phyloP scores from a whole-genome alignment of 2,113 vertebrate genomes.

The Psammodynastes pulverulentus region DNA sequence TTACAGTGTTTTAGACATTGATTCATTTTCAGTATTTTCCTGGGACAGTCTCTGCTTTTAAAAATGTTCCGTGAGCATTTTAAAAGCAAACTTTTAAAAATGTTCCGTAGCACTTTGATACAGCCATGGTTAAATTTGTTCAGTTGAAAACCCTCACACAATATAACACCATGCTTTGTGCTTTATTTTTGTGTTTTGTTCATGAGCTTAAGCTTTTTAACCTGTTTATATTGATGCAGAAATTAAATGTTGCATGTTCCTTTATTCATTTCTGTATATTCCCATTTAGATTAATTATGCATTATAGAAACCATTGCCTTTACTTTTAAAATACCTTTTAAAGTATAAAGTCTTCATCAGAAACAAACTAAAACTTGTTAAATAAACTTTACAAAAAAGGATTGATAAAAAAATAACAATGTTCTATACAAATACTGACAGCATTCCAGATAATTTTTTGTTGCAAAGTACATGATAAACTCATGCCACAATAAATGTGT shows the following conservation, averaged over 20 bases:
- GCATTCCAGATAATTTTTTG: background rate
- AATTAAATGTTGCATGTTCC: slow-evolving; percentile 22
- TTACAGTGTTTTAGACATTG: background rate
- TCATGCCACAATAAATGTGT: background rate
- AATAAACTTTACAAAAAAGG: background rate
- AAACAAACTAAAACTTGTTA: background rate
- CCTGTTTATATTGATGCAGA: slow-evolving; percentile 28
- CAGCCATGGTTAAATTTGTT: slow-evolving; percentile 5
- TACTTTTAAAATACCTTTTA: slow-evolving; percentile 10
- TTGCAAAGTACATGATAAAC: background rate
- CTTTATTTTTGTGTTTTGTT: slow-evolving; percentile 43
- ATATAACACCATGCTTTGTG: slow-evolving; percentile 19
- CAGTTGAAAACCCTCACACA: background rate
- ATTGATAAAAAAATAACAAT: background rate
- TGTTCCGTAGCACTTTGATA: background rate
- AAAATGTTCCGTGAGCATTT: slow-evolving; percentile 7
- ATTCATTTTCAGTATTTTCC: background rate
- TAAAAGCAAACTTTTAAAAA: background rate
- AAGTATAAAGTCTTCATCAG: background rate
- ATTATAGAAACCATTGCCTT: slow-evolving; percentile 35
- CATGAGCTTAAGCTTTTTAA: slow-evolving; percentile 33
- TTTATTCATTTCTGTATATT: slow-evolving; percentile 25
- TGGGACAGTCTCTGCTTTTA: background rate
- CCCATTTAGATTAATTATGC: slow-evolving; percentile 31
- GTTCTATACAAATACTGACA: background rate